Evolutionary conservation across 2,797 vertebrate genomes (phyloP).

Genomic region (Helicolenus hilgendorfi): DNA sequence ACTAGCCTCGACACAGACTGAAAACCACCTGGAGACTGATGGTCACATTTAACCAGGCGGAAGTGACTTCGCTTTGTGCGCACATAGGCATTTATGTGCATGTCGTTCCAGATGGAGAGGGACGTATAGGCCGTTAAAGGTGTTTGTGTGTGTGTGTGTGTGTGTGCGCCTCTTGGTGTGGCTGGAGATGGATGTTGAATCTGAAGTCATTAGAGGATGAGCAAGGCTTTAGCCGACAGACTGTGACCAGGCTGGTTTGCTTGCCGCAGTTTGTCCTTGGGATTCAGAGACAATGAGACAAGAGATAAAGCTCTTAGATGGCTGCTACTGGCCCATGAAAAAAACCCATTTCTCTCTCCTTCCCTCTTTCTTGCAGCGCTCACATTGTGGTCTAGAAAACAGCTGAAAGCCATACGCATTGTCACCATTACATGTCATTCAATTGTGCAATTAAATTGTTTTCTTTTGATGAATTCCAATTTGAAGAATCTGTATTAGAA

Average conservation of each 20-base stretch:
- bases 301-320: conserved; percentile 44
- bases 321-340: neutral
- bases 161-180: neutral
- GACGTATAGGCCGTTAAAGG: neutral
- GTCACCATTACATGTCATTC: neutral
- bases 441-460: neutral
- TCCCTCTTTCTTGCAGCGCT: neutral
- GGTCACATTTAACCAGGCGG: conserved; percentile 19
- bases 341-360: neutral
- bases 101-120: conserved; percentile 26
- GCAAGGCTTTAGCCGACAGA: conserved; percentile 59
- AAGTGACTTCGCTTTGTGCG: conserved; percentile 12
- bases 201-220: conserved; percentile 53
- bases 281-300: conserved; percentile 41
- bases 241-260: conserved; percentile 58
- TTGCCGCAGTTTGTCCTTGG: conserved; percentile 68
- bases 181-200: conserved; percentile 53
- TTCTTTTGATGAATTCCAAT: neutral
- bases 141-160: neutral
- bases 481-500: neutral
- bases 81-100: neutral
- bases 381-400: neutral
- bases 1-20: conserved; percentile 34
- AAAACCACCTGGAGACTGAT: conserved; percentile 64
- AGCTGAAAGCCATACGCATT: neutral